Base-by-base conservation (phyloP, 2,888 invertebrate genomes). In the Anoplius nigerrimus region DNA sequence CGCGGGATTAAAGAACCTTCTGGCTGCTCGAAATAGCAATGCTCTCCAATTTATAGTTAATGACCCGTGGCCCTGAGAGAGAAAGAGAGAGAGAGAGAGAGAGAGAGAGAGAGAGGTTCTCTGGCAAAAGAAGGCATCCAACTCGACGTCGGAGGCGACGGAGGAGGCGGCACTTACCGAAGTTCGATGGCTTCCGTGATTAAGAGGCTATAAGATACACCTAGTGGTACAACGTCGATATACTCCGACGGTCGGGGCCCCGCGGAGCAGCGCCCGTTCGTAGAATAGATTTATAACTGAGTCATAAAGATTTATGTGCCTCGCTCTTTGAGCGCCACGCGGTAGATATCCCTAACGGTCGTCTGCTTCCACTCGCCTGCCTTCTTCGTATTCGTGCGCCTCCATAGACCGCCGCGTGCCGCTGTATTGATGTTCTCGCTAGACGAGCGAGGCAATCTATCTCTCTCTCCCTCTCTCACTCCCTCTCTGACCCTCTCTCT, bases 21-120 rank as follows among this genome's bases (percentile, higher is more conserved):
- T 22, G 48, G n/a, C 22, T 24, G n/a, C 21, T 52, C 43, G 63
- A 43, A 20, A 59, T 70, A 66, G 62, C 59, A 68, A 66, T 63
- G 66, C 73, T 77, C 73, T 75, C 73, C 73, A 73, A 76, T 77
- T 74, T 71, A 65, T 67, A 59, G 63, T 63, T 69, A 77, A 74
- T 71, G 76, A 72, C 69, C 72, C 66, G 55, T 72, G 63, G 11
- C 11, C 34, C 11, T 70, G 64, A 24, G 55, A 48, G 43, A 27
- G 53, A 52, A 52, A 42, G 22, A n/a, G 22, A 1, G 22, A 5
- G n/a, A n/a, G 16, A 18, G 20, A 8, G 1, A 18, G 20, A 18
- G 6, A 18, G 20, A 18, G 16, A 18, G 16, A 2, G 15, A 18
- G 3, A 18, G 20, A 16, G 11, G 4, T 34, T 34, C n/a, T 13